Conservation (phyloP, 2,797 vertebrate genomes). For the Xiphophorus birchmanni region DNA sequence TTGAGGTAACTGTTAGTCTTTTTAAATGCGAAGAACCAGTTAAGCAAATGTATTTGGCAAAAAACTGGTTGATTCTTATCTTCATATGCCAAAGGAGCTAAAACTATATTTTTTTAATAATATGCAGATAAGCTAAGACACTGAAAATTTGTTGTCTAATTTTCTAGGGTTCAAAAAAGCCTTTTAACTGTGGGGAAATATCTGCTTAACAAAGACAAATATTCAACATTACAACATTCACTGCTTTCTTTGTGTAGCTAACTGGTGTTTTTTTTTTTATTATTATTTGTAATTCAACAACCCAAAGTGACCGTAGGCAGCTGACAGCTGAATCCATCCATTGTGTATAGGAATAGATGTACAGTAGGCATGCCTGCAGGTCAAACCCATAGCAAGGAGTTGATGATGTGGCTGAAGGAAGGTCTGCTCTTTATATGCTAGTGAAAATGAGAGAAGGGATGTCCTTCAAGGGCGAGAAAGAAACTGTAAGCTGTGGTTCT, state of each 20-base stretch:
- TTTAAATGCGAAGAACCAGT: neutral
- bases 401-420: slow-evolving; percentile 19
- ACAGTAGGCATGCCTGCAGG: slow-evolving; percentile 47
- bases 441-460: slow-evolving; percentile 23
- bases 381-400: slow-evolving; percentile 48
- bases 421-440: slow-evolving; percentile 41
- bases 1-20: neutral
- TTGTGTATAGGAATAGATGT: slow-evolving; percentile 40
- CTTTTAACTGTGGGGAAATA: neutral
- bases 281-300: slow-evolving; percentile 41
- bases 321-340: slow-evolving; percentile 41
- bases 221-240: slow-evolving; percentile 1
- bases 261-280: slow-evolving; percentile 20
- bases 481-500: slow-evolving; percentile 46
- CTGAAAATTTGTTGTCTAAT: neutral
- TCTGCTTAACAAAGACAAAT: neutral
- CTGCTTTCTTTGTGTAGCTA: slow-evolving; percentile 30
- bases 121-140: neutral
- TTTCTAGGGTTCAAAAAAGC: neutral
- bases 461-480: slow-evolving; percentile 58
- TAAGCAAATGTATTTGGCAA: neutral
- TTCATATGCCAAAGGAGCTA: neutral
- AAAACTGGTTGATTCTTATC: neutral
- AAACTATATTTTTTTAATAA: neutral
- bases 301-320: slow-evolving; percentile 51